Evolutionary conservation across 2,113 vertebrate genomes (phyloP).

Genomic region (Ctenomys sociabilis): DNA sequence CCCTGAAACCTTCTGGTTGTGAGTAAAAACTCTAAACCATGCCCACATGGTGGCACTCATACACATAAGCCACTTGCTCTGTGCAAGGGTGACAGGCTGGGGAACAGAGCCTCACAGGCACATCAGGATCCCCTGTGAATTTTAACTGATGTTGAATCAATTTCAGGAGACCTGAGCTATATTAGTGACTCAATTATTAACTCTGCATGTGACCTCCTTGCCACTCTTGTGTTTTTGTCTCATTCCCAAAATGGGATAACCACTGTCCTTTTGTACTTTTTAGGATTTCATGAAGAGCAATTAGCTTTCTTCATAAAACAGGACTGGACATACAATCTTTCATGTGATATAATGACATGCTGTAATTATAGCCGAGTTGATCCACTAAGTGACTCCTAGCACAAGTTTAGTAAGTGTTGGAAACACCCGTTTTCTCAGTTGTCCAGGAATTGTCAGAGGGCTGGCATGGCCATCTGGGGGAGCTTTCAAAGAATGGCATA

Average conservation of each 20-base stretch:
- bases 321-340: not conserved
- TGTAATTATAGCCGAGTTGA: not conserved
- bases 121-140: not conserved
- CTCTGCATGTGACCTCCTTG: not conserved
- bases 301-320: not conserved
- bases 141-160: not conserved
- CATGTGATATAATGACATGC: not conserved
- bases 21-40: not conserved
- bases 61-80: not conserved
- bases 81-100: not conserved
- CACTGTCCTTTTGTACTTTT: not conserved
- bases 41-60: not conserved
- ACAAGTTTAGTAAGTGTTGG: not conserved
- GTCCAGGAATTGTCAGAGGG: not conserved
- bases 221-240: not conserved
- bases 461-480: not conserved
- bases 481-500: not conserved
- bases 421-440: not conserved
- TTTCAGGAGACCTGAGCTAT: not conserved
- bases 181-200: not conserved
- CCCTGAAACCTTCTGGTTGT: not conserved
- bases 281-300: conserved; percentile 54
- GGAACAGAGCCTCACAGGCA: not conserved
- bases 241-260: conserved; percentile 52
- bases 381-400: not conserved